phyloP scores from a whole-genome alignment of 2,888 invertebrate genomes.

The Sarcophaga carnaria region DNA sequence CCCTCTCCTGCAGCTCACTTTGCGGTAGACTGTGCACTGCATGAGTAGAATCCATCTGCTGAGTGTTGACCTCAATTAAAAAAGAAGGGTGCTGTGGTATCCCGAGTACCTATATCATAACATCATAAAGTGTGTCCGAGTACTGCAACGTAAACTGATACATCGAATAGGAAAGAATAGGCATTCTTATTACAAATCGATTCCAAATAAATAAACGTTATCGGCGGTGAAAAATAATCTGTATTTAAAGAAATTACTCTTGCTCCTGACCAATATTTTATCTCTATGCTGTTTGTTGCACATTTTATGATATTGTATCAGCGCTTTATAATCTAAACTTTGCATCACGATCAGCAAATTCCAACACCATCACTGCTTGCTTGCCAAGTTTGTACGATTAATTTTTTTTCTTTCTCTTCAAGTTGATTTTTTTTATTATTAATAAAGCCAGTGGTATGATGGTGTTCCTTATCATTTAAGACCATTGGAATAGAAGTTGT shows the following conservation, averaged over 20 bases:
- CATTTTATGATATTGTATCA: slow-evolving; percentile 70
- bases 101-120: no score
- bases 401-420: slow-evolving; percentile 10
- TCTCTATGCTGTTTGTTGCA: slow-evolving; percentile 39
- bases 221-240: neutral
- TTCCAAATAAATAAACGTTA: no score
- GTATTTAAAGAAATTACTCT: slow-evolving; percentile 10
- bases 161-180: no score
- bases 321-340: slow-evolving; percentile 76
- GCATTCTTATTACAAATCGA: no score
- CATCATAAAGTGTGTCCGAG: no score
- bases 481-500: slow-evolving; percentile 50
- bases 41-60: no score
- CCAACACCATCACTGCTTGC: slow-evolving; percentile 69
- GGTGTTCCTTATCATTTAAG: slow-evolving; percentile 63
- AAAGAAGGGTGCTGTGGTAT: no score
- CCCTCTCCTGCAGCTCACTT: no score
- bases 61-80: no score
- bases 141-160: no score
- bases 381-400: slow-evolving; percentile 48
- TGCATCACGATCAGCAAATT: slow-evolving; percentile 78
- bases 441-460: slow-evolving; percentile 11
- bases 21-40: no score
- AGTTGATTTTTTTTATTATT: slow-evolving; percentile 1
- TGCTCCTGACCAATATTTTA: slow-evolving; percentile 27